phyloP scores from a whole-genome alignment of 2,888 invertebrate genomes.

The Dioctria rufipes region DNA sequence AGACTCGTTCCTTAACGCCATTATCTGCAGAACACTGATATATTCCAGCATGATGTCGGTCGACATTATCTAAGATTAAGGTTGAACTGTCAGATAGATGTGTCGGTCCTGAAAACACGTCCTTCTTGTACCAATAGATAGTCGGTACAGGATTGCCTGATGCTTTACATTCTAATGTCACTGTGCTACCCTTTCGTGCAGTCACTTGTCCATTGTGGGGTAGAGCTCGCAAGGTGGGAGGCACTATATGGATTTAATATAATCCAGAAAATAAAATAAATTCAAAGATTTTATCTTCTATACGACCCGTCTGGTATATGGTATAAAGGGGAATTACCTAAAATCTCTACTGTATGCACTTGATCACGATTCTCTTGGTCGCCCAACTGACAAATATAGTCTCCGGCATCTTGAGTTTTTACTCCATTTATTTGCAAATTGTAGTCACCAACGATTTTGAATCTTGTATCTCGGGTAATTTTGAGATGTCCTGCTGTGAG shows the following conservation, averaged over 20 bases:
- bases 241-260: conserved; percentile 70
- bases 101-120: conserved; percentile 69
- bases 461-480: conserved; percentile 79
- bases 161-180: conserved; percentile 80
- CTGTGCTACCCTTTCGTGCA: conserved; percentile 78
- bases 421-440: conserved; percentile 81
- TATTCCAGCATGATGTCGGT: conserved; percentile 73
- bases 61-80: conserved; percentile 73
- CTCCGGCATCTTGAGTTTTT: conserved; percentile 80
- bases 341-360: conserved; percentile 81
- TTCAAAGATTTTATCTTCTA: conserved; percentile 19
- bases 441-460: conserved; percentile 79
- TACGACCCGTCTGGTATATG: neutral
- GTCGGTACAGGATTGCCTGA: conserved; percentile 82
- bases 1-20: conserved; percentile 73
- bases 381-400: conserved; percentile 82
- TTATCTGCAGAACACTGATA: conserved; percentile 74
- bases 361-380: conserved; percentile 81
- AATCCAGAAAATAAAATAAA: conserved; percentile 41
- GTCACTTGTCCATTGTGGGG: conserved; percentile 80
- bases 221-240: conserved; percentile 78
- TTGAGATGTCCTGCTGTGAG: conserved; percentile 81
- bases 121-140: conserved; percentile 80
- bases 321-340: conserved; percentile 67
- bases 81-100: conserved; percentile 73